Base-by-base conservation (phyloP, 2,113 vertebrate genomes). In the Phalacrocorax aristotelis region DNA sequence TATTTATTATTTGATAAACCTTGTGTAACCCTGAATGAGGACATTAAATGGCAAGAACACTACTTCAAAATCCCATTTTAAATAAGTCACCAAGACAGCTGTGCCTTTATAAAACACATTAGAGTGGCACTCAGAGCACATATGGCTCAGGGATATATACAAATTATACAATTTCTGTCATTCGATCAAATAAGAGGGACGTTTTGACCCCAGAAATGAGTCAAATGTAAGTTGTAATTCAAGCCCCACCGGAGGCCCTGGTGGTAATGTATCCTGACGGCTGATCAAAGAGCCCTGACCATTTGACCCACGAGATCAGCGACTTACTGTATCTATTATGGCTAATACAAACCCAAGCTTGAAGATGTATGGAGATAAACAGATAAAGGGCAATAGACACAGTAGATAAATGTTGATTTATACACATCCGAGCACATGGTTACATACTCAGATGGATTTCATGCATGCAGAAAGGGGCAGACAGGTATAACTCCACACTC, bases 81-180 rank as follows among this genome's bases (percentile, higher is more conserved):
- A 98, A 99, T 99, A 98, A 99, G 98, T 98, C 96, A 98, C 98
- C 94, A 57, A 98, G 98, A 98, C 98, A 98, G 98, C 98, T 98
- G 98, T 97, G 94, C 98, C 98, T 98, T 98, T 98, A 98, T 98
- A 98, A 98, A 98, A 98, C 98, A 98, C 98, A 99, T 99, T 99
- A 98, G 98, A 96, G 97, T 97, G 97, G 98, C 98, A 98, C 98
- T 98, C 98, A 98, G 98, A 98, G 97, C 98, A 98, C 97, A 97
- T 98, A 96, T 98, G 98, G 98, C 98, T 98, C 96, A 97, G 98
- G 98, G 98, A 99, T 99, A 99, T 98, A 98, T 98, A 98, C 98
- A 98, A 98, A 99, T 99, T 98, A 98, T 98, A 97, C 98, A 98
- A 98, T 99, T 99, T 98, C 98, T 98, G 98, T 98, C 98, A 98